A percentile compares a stretch with the other conserved stretches of the same genome.
Conservation (phyloP, 2,888 invertebrate species). For the Digitonthophagus gazella region DNA sequence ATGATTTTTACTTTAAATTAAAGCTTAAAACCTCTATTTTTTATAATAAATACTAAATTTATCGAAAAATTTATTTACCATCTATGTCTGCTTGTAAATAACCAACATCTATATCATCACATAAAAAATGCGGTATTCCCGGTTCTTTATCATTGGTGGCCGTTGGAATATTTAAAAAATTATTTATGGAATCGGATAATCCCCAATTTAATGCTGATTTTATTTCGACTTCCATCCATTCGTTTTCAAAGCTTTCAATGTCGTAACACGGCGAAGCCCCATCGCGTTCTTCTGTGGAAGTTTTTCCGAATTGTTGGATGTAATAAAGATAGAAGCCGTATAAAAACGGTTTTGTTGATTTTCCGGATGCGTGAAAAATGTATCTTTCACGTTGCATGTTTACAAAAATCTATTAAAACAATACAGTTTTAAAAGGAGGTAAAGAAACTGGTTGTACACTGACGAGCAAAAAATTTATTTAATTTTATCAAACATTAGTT, state of each 20-base stretch:
- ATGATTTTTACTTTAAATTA: no score
- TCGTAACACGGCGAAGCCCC: constrained; percentile 68
- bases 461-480: no score
- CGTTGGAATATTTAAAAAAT: constrained; percentile 40
- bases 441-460: no score
- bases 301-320: constrained; percentile 57
- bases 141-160: constrained; percentile 47
- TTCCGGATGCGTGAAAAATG: constrained; percentile 91
- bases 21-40: no score
- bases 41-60: no score
- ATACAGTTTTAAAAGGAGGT: neutral
- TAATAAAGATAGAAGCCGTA: constrained; percentile 93
- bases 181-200: constrained; percentile 32
- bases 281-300: constrained; percentile 53
- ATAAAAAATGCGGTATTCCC: constrained; percentile 60
- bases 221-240: constrained; percentile 89
- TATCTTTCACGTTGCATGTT: constrained; percentile 72
- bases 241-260: constrained; percentile 80
- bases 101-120: constrained; percentile 58
- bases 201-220: constrained; percentile 57
- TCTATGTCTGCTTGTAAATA: constrained; percentile 58
- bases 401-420: constrained; percentile 52
- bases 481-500: no score
- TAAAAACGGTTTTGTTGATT: constrained; percentile 73
- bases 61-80: constrained; percentile 37